A percentile compares a stretch with the other conserved stretches of the same genome.
phyloP scores from a whole-genome alignment of 1,140 invertebrate genomes.

The Bombus terrestris region DNA sequence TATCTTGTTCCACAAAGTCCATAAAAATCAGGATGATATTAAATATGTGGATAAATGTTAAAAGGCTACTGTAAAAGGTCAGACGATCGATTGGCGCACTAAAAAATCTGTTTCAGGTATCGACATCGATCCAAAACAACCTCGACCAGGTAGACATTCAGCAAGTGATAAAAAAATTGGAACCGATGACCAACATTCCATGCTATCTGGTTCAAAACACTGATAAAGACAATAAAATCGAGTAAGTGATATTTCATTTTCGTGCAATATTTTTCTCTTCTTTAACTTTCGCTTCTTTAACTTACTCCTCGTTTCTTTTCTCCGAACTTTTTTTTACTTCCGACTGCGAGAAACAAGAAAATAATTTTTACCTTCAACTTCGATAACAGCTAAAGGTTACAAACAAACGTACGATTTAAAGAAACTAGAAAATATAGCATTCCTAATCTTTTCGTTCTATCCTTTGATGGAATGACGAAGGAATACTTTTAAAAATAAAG shows the following conservation, averaged over 20 bases:
- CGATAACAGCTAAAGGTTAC: too few species aligned
- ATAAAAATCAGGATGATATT: background rate
- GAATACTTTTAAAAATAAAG: too few species aligned
- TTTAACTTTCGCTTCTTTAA: background rate
- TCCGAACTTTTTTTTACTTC: background rate
- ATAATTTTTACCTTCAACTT: too few species aligned
- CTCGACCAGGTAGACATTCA: constrained; percentile 62
- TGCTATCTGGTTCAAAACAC: constrained; percentile 74
- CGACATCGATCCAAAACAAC: constrained; percentile 17
- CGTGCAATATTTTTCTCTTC: background rate
- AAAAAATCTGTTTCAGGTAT: constrained; percentile 49
- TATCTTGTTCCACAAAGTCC: background rate
- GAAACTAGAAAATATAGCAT: too few species aligned
- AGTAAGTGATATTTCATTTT: constrained; percentile 46
- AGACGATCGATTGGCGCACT: background rate
- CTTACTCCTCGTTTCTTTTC: background rate
- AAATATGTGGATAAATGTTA: background rate
- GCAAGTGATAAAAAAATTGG: constrained; percentile 75
- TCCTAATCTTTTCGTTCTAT: too few species aligned
- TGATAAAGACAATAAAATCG: constrained; percentile 26
- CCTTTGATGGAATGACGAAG: too few species aligned
- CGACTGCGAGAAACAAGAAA: too few species aligned
- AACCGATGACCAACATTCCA: constrained; percentile 74
- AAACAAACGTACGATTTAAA: too few species aligned
- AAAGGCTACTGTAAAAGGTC: background rate